These are phyloP conservation scores for Pseudomyrmex gracilis DNA, from an alignment of 1,140 invertebrate species.

Conservation along the genomic window DNA sequence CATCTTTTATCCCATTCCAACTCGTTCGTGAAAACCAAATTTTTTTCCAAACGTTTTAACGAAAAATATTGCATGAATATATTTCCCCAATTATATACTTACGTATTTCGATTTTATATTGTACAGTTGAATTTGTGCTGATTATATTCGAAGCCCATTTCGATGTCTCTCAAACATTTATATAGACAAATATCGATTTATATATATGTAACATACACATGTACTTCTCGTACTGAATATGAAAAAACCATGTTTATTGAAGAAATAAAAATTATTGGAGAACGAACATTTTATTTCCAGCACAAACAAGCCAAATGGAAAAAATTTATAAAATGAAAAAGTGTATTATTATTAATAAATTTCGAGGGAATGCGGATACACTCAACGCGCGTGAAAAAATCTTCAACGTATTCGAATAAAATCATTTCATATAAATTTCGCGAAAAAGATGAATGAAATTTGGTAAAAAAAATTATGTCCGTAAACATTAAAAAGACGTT, in stretches of 20 bases:
- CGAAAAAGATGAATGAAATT: no score
- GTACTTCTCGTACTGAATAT: slow-evolving; percentile 20
- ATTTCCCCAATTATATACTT: not conserved
- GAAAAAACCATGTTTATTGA: not conserved
- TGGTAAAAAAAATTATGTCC: slow-evolving; percentile 47
- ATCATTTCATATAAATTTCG: no score
- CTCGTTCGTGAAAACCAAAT: slow-evolving; percentile 24
- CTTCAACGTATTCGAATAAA: not conserved
- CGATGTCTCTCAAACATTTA: slow-evolving; percentile 10
- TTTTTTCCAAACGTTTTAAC: not conserved
- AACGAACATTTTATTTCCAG: slow-evolving; percentile 19
- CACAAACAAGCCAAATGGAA: not conserved
- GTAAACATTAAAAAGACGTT: slow-evolving; percentile 1
- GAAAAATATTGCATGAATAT: slow-evolving; percentile 5
- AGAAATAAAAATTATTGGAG: slow-evolving; percentile 3
- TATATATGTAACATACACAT: slow-evolving; percentile 45
- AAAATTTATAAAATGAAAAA: slow-evolving; percentile 12
- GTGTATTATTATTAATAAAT: not conserved
- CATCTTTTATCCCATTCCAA: slow-evolving; percentile 65
- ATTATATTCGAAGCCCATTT: not conserved
- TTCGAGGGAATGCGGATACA: not conserved
- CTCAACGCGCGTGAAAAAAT: not conserved
- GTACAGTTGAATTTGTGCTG: slow-evolving; percentile 1
- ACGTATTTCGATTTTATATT: slow-evolving; percentile 17
- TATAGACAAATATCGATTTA: slow-evolving; percentile 42